phyloP scores from a whole-genome alignment of 2,797 vertebrate species.

The Cetoscarus ocellatus region DNA sequence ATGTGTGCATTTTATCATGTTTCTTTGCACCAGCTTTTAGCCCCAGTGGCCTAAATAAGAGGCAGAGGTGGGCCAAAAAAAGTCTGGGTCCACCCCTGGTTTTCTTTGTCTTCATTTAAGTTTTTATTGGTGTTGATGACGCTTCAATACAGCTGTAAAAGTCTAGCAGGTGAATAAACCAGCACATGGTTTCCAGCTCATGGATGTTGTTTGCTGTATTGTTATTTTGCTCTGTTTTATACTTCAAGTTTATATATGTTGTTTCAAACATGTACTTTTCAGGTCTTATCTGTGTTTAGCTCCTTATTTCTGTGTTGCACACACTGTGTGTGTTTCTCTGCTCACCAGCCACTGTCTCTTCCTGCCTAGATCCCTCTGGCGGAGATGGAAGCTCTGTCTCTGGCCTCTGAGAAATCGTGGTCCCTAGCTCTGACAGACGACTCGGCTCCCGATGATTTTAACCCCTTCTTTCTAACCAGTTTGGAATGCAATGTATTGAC shows the following conservation, averaged over 20 bases:
- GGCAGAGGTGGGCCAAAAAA: too few species aligned
- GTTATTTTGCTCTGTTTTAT: neutral
- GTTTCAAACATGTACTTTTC: conserved; percentile 19
- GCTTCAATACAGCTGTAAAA: neutral
- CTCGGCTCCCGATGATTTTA: conserved; percentile 94
- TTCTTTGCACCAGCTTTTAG: too few species aligned
- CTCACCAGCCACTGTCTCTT: conserved; percentile 93
- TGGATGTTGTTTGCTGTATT: neutral
- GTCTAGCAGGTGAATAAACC: neutral
- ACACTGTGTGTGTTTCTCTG: conserved; percentile 74
- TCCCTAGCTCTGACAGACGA: conserved; percentile 98
- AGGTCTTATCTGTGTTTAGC: conserved; percentile 36
- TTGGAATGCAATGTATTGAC: conserved; percentile 98
- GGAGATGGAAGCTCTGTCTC: conserved; percentile 99
- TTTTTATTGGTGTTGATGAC: neutral
- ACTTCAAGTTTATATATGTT: conserved; percentile 1
- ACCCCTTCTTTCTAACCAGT: conserved; percentile 94
- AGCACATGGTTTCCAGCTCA: neutral
- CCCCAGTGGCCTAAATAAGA: too few species aligned
- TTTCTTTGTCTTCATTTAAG: too few species aligned
- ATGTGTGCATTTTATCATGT: too few species aligned
- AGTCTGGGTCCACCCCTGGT: too few species aligned
- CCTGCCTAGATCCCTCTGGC: conserved; percentile 99
- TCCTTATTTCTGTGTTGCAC: conserved; percentile 44
- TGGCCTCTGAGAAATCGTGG: conserved; percentile 99